Conservation (phyloP, 1,140 invertebrate species). For the Mercenaria mercenaria region DNA sequence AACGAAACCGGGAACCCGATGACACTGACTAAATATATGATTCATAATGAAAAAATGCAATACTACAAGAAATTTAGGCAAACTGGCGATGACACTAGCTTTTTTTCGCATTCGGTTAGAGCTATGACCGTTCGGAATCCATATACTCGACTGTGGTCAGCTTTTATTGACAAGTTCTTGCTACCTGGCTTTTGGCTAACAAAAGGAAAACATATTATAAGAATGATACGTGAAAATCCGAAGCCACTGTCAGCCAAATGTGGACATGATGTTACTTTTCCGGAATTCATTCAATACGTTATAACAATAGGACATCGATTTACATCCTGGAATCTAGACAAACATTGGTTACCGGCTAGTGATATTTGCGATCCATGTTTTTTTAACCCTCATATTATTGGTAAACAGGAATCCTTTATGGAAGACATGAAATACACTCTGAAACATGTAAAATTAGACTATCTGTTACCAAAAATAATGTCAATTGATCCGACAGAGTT, state of each 20-base stretch:
- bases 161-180: no score
- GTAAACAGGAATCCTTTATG: conserved; percentile 69
- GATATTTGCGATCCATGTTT: no score
- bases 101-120: conserved; percentile 84
- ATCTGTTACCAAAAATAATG: conserved; percentile 22
- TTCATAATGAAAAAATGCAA: no score
- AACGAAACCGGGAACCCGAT: no score
- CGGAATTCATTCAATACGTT: conserved; percentile 68
- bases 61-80: not conserved
- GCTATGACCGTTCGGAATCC: no score
- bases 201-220: conserved; percentile 52
- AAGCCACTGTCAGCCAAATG: conserved; percentile 1
- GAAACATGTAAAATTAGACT: no score
- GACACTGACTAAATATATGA: no score
- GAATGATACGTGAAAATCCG: conserved; percentile 21
- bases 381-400: no score
- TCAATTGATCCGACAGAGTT: conserved; percentile 35
- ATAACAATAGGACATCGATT: conserved; percentile 12
- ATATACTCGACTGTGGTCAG: no score
- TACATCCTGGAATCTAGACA: conserved; percentile 46
- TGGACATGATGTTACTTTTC: conserved; percentile 67
- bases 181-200: conserved; percentile 68
- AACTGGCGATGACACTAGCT: not conserved
- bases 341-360: conserved; percentile 71
- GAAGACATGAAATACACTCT: conserved; percentile 57